These are phyloP conservation scores for Halcyon smyrnensis DNA, from an alignment of 2,797 vertebrate genomes.

Conservation along the genomic window DNA sequence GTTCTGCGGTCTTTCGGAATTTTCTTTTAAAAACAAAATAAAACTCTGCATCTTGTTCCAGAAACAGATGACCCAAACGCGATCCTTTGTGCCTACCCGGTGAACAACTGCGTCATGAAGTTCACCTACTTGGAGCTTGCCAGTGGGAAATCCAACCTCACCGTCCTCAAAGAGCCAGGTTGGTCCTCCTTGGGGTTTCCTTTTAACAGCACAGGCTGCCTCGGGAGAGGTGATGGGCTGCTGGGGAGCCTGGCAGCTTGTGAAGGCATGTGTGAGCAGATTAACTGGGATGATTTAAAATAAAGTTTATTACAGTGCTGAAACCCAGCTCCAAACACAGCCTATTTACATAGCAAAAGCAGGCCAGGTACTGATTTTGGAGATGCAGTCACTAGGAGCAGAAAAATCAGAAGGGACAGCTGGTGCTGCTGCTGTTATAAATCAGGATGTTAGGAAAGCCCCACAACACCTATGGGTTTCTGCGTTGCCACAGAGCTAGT, in stretches of 20 bases:
- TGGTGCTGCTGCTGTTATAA: neutral
- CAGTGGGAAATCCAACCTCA: conserved; percentile 90
- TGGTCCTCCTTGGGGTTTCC: neutral
- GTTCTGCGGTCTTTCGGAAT: neutral
- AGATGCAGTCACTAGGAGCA: neutral
- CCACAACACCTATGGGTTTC: neutral
- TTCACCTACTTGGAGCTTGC: conserved; percentile 93
- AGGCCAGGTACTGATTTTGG: neutral
- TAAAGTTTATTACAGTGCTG: neutral
- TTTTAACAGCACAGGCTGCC: neutral
- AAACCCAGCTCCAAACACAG: neutral
- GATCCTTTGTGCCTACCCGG: conserved; percentile 90
- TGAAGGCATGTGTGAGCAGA: neutral
- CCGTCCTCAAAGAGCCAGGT: conserved; percentile 93
- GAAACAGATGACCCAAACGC: conserved; percentile 85
- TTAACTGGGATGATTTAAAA: neutral
- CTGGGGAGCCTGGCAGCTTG: neutral
- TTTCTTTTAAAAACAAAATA: conserved; percentile 1
- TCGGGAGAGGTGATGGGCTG: neutral
- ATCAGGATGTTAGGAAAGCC: neutral
- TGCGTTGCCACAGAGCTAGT: neutral
- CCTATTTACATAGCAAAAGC: neutral
- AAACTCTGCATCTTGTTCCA: conserved; percentile 67
- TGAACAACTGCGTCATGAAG: conserved; percentile 95
- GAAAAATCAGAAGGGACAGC: neutral